Base-by-base conservation (phyloP, 2,113 vertebrate genomes). In the Oxygymnocypris stewartii region DNA sequence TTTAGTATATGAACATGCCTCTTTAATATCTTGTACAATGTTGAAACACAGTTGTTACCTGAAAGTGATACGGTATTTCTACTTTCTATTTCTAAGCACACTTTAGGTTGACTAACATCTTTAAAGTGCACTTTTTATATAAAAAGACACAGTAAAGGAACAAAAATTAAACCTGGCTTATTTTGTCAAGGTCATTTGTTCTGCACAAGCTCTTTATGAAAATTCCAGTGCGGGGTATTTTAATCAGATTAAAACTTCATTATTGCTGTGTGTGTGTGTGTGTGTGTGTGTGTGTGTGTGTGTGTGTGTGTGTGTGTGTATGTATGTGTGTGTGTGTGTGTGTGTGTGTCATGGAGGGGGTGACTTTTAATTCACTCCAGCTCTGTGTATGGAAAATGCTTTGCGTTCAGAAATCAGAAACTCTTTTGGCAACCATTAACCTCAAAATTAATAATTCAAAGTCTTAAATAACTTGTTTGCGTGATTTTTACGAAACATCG, bases 161-260 rank as follows among this genome's bases (percentile, higher is more conserved):
- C 5, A 37, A 37, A 37, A 51, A 16, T 51, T 14, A 71, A 8
- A 73, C 35, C 16, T 51, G 13, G 28, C 47, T 78, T 54, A 20
- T 4, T 54, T 78, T 28, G 47, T 78, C 47, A 78, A 78, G 76
- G 76, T 78, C 75, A 54, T 79, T 88, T 67, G 75, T 86, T 18
- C 42, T 31, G 74, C 65, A 69, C 67, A 87, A 89, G 85, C 69
- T 74, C 85, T 84, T 89, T 89, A 85, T 75, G 61, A 42, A 87
- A 85, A 89, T 89, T 87, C 88, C 88, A 37, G 42, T 25, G 18
- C 23, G 4, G 54, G 25, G 71, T 40, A 85, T 87, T 85, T 82
- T 23, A 76, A 83, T 80, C 49, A 84, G 61, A 20, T 71, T 82
- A 42, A 67, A 77, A 86, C 37, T 59, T 49, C 59, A 88, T 75